Base-by-base conservation (phyloP, 1,140 invertebrate species). In the Pristionchus pacificus region DNA sequence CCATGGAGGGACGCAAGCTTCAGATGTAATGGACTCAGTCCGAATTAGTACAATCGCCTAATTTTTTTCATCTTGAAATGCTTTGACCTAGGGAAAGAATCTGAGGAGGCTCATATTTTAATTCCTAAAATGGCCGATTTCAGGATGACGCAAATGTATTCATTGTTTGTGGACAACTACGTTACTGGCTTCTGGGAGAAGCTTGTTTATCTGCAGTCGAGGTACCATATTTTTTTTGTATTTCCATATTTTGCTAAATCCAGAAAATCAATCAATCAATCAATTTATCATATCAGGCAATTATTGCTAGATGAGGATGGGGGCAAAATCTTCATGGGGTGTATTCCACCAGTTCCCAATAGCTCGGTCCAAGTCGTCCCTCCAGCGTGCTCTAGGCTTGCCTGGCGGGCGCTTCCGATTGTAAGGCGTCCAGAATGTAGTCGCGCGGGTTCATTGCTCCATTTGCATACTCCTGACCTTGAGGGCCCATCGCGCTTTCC, bases 171-270 rank as follows among this genome's bases (percentile, higher is more conserved):
- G 24, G 58, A 71, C 25, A 81, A 81, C 62, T 81, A 81, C 69
- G 76, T 81, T 2, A 81, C 76, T 19, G 57, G 59, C 0, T 80
- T 81, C 64, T 81, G 79, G 79, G 79, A 80, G 49, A 81, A 82
- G 55, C 82, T 82, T 65, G 77, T 72, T 2, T 80, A 80, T 69
- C 66, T 82, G 3, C 71, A 76, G 59, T 60, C 62, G 30, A 67
- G 33, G 65, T 68, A 1, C 14, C 19, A 13, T 28, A 19, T 19
- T 19, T 64, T 1, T 13, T 64, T 14, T 1, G 14, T 68, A 30
- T 19, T 60, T 27, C n/a, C 15, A 60, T 6, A 13, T 68, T 60
- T 64, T 68, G n/a, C n/a, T n/a, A n/a, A n/a, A n/a, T n/a, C n/a
- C n/a, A n/a, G n/a, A n/a, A n/a, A n/a, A n/a, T n/a, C n/a, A n/a